Base-by-base conservation (phyloP, 2,113 vertebrate genomes). In the Lasiurus borealis region DNA sequence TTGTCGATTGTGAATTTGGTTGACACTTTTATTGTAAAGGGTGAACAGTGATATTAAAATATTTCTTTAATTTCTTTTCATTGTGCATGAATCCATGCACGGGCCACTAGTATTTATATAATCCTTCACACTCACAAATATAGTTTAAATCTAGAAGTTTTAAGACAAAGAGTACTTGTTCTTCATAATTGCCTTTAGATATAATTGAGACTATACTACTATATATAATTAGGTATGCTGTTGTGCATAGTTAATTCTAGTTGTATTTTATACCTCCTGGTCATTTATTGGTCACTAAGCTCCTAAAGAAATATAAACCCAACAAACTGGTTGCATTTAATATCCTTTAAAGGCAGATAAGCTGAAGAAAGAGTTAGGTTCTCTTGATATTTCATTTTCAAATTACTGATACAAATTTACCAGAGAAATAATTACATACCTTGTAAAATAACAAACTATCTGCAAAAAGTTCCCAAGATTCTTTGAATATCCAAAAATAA, bases 401-500 rank as follows among this genome's bases (percentile, higher is more conserved):
- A 82, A 97, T 88, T 91, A 86, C 68, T 75, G 88, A 11, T 80
- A 85, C 0, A 96, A 85, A 90, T 93, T 96, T 94, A 95, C 23
- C 96, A 96, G 77, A 96, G 81, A 97, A 97, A 97, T 96, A 96
- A 84, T 91, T 97, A 93, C 52, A 96, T 89, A 92, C 86, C 72
- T 73, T 95, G 66, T 78, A 85, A 81, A 94, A 94, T 80, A 96
- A 96, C 93, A 89, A 96, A 92, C 95, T 96, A 96, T 76, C 34
- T 88, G 57, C 88, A 96, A 96, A 85, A 97, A 92, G n/a, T 91
- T 93, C 93, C 96, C 81, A 88, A 77, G 73, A 78, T 91, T 96
- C 93, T 81, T 97, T 97, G 91, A 29, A 97, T 96, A 98, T 97
- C 89, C 95, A 98, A 98, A 98, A 98, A 98, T 98, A 98, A 52